These are phyloP conservation scores for Cyanistes caeruleus DNA, from an alignment of 2,113 vertebrate genomes.

Conservation along the genomic window DNA sequence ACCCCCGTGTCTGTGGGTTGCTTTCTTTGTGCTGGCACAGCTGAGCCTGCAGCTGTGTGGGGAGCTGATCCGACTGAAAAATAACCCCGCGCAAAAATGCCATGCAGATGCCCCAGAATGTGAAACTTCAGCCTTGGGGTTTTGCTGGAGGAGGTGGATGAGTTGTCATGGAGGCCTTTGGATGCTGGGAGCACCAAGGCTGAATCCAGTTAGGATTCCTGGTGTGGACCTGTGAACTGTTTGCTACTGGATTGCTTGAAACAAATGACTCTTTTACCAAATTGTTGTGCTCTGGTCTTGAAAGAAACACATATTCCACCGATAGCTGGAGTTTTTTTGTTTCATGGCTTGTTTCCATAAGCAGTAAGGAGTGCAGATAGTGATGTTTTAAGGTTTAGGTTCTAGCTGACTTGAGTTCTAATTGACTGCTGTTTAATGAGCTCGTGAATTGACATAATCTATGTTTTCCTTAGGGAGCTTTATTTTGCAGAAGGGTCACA, in stretches of 20 bases:
- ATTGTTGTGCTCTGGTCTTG: background rate
- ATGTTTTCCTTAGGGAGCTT: background rate
- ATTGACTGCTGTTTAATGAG: background rate
- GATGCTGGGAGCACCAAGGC: background rate
- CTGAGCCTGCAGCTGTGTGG: slow-evolving; percentile 7
- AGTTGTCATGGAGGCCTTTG: background rate
- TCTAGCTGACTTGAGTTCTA: background rate
- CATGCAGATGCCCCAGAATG: background rate
- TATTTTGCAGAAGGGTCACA: background rate
- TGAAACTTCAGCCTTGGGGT: background rate
- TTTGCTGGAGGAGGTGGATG: background rate
- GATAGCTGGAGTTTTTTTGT: background rate
- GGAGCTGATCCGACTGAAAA: slow-evolving; percentile 24
- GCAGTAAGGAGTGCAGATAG: background rate
- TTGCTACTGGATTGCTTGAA: background rate
- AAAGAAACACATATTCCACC: background rate
- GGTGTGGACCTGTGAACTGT: background rate
- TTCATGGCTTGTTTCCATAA: background rate
- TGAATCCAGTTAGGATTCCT: background rate
- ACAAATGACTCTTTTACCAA: background rate
- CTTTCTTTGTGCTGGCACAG: slow-evolving; percentile 29
- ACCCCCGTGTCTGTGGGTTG: background rate
- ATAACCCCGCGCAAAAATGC: background rate
- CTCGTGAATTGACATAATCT: background rate
- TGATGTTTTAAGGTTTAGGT: background rate